A percentile compares a stretch with the other conserved stretches of the same genome.
phyloP scores from a whole-genome alignment of 2,113 vertebrate genomes.

The Cephalopholis sonnerati region DNA sequence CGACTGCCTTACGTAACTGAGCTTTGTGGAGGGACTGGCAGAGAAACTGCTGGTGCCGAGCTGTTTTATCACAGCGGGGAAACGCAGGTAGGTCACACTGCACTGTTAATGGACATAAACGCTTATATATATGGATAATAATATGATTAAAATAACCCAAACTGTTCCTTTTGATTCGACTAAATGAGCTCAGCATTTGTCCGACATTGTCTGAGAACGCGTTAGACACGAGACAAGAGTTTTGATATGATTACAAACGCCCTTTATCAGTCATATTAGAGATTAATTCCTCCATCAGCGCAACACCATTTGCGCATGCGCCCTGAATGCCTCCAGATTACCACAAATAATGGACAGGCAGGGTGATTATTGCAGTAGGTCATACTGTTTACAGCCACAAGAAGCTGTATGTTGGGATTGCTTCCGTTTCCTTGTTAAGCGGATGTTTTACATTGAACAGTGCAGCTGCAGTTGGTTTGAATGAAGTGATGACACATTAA shows the following conservation, averaged over 20 bases:
- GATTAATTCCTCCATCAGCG: slow-evolving; percentile 52
- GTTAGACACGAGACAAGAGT: not conserved
- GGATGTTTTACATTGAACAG: not conserved
- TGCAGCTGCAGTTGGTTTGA: not conserved
- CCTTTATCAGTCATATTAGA: slow-evolving; percentile 33
- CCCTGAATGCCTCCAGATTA: slow-evolving; percentile 53
- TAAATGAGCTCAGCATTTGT: not conserved
- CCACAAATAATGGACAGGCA: slow-evolving; percentile 43
- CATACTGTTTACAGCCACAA: slow-evolving; percentile 12
- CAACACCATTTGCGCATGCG: slow-evolving; percentile 73
- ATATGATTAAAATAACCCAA: rapidly evolving
- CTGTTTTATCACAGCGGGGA: slow-evolving; percentile 30
- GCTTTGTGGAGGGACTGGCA: slow-evolving; percentile 54
- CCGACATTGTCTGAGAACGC: rapidly evolving
- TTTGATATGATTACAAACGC: not conserved
- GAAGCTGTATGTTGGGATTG: slow-evolving; percentile 2
- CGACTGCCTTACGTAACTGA: slow-evolving; percentile 78
- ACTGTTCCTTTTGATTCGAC: not conserved
- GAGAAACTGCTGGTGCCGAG: slow-evolving; percentile 39
- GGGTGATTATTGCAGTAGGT: slow-evolving; percentile 45
- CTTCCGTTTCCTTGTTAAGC: not conserved
- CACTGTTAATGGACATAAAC: not conserved
- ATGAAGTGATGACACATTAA: not conserved
- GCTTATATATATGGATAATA: not conserved
- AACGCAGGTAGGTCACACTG: slow-evolving; percentile 69